These are phyloP conservation scores for Gortyna flavago DNA, from an alignment of 2,888 invertebrate species.

Conservation along the genomic window DNA sequence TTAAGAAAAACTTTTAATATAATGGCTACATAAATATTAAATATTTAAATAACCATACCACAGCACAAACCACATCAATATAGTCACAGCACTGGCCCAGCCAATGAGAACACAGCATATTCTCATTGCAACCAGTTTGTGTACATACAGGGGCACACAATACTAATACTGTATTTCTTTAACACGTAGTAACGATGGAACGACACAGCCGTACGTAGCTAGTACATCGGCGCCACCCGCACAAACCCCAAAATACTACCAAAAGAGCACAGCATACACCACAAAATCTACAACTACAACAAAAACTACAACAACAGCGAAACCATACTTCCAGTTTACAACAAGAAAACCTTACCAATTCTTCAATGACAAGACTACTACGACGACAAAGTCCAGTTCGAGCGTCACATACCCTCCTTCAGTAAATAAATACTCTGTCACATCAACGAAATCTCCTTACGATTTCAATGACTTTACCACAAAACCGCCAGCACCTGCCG, in stretches of 20 bases:
- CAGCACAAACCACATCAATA: conserved; percentile 49
- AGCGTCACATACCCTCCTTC: conserved; percentile 76
- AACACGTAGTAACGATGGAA: conserved; percentile 85
- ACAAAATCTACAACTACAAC: conserved; percentile 39
- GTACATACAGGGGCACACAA: conserved; percentile 73
- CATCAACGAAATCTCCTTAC: conserved; percentile 90
- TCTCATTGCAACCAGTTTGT: conserved; percentile 79
- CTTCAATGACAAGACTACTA: conserved; percentile 77
- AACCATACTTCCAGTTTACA: conserved; percentile 75
- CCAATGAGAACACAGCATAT: conserved; percentile 75
- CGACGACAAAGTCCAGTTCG: conserved; percentile 61
- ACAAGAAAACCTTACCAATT: conserved; percentile 73
- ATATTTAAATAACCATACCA: conserved; percentile 46
- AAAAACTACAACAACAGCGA: conserved; percentile 68
- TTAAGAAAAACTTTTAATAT: background rate
- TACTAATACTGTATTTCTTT: conserved; percentile 77
- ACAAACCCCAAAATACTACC: conserved; percentile 71
- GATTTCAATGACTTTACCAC: conserved; percentile 87
- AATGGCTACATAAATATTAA: conserved; percentile 36
- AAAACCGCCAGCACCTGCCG: conserved; percentile 75
- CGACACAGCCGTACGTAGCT: conserved; percentile 86
- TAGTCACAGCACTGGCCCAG: conserved; percentile 75
- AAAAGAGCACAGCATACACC: conserved; percentile 72
- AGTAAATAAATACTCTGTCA: conserved; percentile 84
- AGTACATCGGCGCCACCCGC: conserved; percentile 79